Conservation (phyloP, 1,140 invertebrate genomes). For the Himalopsyche phryganea region DNA sequence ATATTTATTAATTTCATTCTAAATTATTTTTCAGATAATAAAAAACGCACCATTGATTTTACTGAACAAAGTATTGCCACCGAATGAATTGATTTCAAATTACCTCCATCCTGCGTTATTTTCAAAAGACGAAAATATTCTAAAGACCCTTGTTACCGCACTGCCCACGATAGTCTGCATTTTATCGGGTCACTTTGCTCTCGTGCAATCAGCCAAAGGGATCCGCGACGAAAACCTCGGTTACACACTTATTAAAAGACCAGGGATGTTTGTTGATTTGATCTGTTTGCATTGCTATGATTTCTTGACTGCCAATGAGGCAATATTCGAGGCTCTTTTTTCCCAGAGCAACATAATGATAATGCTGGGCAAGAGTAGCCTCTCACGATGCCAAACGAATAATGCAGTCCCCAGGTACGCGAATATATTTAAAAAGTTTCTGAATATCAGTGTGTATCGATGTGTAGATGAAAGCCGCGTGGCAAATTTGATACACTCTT, state of each 20-base stretch:
- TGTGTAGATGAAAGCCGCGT: slow-evolving; percentile 33
- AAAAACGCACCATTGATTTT: slow-evolving; percentile 12
- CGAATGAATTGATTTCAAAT: slow-evolving; percentile 11
- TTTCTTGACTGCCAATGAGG: too few relatives aligned
- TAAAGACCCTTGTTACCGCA: slow-evolving; percentile 9
- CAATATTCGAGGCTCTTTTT: too few relatives aligned
- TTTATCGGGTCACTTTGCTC: slow-evolving; percentile 15
- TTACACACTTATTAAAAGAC: neutral
- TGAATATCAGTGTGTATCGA: slow-evolving; percentile 40
- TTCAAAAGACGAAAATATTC: slow-evolving; percentile 15
- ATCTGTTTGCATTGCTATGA: slow-evolving; percentile 23
- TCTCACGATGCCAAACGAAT: slow-evolving; percentile 2
- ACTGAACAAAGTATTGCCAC: slow-evolving; percentile 11
- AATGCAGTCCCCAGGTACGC: neutral
- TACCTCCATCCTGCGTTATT: slow-evolving; percentile 20
- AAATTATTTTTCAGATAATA: slow-evolving; percentile 8
- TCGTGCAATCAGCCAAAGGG: slow-evolving; percentile 5
- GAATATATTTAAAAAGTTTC: slow-evolving; percentile 42
- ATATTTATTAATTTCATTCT: neutral
- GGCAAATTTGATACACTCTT: slow-evolving; percentile 38
- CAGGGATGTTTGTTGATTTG: slow-evolving; percentile 13
- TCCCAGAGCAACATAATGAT: slow-evolving; percentile 10
- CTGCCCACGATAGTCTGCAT: slow-evolving; percentile 22
- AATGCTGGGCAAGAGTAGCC: neutral
- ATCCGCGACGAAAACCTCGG: slow-evolving; percentile 5